Percentiles rank a stretch among this genome's conserved stretches.
phyloP scores from a whole-genome alignment of 2,113 vertebrate species.

The Elaphurus davidianus region DNA sequence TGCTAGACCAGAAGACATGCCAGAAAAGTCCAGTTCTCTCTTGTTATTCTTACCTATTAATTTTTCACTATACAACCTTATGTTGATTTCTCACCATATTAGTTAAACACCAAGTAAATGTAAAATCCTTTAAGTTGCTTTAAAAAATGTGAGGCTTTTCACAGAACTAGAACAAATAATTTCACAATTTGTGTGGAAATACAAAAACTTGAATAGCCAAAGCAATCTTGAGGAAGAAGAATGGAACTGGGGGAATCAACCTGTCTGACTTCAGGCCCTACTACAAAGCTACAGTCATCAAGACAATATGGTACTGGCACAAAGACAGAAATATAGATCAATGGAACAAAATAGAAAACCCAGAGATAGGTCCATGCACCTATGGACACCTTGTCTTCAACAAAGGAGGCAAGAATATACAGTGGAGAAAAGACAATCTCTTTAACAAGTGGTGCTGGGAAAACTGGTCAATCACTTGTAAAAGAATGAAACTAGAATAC shows the following conservation, averaged over 20 bases:
- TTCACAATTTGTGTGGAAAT: background rate
- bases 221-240: background rate
- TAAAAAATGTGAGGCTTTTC: background rate
- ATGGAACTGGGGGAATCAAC: background rate
- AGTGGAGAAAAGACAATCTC: too few species aligned
- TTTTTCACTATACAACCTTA: background rate
- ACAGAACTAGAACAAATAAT: background rate
- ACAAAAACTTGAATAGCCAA: background rate
- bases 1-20: background rate
- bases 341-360: too few species aligned
- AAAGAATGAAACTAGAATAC: too few species aligned
- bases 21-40: background rate
- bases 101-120: background rate
- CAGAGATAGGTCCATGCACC: rapidly evolving
- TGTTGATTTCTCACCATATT: background rate
- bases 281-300: background rate
- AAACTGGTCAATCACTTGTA: too few species aligned
- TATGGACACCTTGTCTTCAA: too few species aligned
- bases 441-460: too few species aligned
- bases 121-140: background rate
- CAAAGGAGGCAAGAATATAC: too few species aligned
- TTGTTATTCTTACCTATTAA: background rate
- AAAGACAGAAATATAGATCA: background rate
- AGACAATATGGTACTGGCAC: background rate
- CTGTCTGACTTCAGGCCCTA: background rate